Evolutionary conservation across 2,888 invertebrate species (phyloP).

Genomic region (Omphaloscelis lunosa): DNA sequence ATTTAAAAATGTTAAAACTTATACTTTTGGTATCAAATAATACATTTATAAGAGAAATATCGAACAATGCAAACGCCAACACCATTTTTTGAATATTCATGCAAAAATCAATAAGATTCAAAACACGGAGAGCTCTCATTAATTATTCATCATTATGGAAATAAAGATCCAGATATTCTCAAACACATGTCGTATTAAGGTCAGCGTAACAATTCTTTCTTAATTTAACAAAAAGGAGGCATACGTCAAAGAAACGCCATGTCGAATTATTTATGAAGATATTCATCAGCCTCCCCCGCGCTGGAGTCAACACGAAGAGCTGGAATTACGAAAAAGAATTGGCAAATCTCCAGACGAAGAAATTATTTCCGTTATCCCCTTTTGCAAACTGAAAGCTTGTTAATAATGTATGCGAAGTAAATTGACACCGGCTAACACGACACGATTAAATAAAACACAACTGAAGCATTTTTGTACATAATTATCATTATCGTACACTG

Average conservation of each 20-base stretch:
- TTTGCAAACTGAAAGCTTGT: conserved; percentile 9
- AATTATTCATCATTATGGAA: background rate
- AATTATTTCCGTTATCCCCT: conserved; percentile 71
- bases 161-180: conserved; percentile 87
- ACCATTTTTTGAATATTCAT: background rate
- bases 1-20: background rate
- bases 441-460: background rate
- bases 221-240: conserved; percentile 43
- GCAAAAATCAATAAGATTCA: background rate
- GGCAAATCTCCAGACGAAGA: conserved; percentile 74
- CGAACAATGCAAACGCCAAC: background rate
- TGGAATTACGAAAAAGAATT: conserved; percentile 57
- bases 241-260: conserved; percentile 66
- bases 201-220: background rate
- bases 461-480: background rate
- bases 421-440: background rate
- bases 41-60: background rate
- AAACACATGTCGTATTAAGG: conserved; percentile 96
- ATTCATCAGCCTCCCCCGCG: conserved; percentile 46
- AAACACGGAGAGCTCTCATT: background rate
- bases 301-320: conserved; percentile 67
- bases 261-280: conserved; percentile 76
- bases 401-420: background rate
- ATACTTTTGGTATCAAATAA: background rate
- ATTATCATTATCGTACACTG: background rate